These are phyloP conservation scores for Simalia tracyae DNA, from an alignment of 2,797 vertebrate species.

Conservation along the genomic window DNA sequence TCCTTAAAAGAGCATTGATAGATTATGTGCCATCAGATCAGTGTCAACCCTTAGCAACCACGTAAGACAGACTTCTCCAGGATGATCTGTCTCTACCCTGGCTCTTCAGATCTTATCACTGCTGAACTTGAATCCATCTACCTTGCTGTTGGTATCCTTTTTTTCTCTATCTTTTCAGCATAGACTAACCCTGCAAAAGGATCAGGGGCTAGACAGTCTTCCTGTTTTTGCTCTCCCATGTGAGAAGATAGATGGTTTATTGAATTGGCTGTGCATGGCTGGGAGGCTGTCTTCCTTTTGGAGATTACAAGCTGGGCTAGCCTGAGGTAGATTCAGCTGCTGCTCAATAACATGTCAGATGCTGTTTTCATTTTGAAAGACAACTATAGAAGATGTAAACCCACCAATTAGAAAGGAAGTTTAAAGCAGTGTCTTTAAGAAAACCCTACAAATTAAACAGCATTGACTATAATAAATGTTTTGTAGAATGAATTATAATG, in stretches of 20 bases:
- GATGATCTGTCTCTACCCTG: neutral
- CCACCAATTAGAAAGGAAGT: slow-evolving; percentile 5
- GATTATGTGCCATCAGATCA: neutral
- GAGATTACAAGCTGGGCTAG: neutral
- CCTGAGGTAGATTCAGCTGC: neutral
- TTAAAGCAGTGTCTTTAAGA: neutral
- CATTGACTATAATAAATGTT: slow-evolving; percentile 2
- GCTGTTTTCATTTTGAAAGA: neutral
- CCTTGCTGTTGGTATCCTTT: neutral
- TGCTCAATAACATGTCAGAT: neutral
- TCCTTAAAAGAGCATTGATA: neutral
- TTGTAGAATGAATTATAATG: neutral
- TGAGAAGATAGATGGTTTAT: neutral
- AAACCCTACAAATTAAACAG: slow-evolving; percentile 15
- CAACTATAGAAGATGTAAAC: neutral
- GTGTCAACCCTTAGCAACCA: neutral
- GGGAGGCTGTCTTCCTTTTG: neutral
- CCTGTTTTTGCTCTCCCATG: neutral
- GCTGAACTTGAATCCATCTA: neutral
- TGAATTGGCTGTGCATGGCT: neutral
- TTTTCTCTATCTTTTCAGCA: neutral
- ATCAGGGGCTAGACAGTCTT: neutral
- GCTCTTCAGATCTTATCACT: neutral
- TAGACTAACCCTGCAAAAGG: neutral
- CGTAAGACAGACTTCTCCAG: neutral